Evolutionary conservation across 2,888 invertebrate genomes (phyloP).

Genomic region (Orchesella flavescens): DNA sequence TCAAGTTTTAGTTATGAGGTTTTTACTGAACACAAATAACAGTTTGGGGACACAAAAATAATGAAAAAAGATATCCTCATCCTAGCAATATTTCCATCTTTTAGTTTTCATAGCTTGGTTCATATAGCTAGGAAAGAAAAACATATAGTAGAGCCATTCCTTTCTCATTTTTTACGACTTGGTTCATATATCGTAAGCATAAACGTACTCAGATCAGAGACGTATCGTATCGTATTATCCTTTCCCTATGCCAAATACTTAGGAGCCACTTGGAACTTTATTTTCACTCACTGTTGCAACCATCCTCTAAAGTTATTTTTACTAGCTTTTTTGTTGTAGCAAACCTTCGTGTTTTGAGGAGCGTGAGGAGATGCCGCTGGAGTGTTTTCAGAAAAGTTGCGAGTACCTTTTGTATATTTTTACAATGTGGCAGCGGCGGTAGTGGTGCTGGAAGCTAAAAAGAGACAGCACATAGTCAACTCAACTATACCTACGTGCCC

Average conservation of each 20-base stretch:
- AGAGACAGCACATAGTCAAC: background rate
- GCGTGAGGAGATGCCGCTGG: conserved; percentile 62
- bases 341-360: conserved; percentile 36
- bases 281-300: background rate
- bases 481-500: background rate
- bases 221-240: background rate
- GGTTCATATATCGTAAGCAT: background rate
- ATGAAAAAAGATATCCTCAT: conserved; percentile 15
- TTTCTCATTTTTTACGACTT: background rate
- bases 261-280: background rate
- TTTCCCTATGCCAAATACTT: background rate
- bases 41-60: conserved; percentile 12
- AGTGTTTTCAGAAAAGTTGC: conserved; percentile 34
- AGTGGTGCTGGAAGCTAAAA: background rate
- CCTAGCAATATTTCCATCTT: background rate
- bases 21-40: background rate
- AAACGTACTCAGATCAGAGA: background rate
- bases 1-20: background rate
- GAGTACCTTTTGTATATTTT: conserved; percentile 1
- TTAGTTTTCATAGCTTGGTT: background rate
- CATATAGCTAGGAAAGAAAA: background rate
- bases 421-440: background rate
- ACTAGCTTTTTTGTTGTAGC: background rate
- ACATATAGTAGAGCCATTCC: background rate
- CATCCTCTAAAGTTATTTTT: background rate